phyloP scores from a whole-genome alignment of 2,888 invertebrate species.

The Liposcelis brunnea region DNA sequence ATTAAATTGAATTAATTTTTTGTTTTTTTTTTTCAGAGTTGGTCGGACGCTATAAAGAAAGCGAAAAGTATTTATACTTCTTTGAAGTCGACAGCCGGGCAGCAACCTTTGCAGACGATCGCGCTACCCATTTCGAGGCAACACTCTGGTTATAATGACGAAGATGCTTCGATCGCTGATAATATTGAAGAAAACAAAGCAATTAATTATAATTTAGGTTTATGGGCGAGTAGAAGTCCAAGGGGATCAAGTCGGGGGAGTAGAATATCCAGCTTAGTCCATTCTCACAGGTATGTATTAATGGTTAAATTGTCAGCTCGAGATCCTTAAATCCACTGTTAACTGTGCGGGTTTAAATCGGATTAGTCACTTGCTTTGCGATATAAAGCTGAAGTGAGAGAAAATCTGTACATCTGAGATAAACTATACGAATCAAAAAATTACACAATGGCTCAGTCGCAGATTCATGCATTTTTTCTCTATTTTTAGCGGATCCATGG shows the following conservation, averaged over 20 bases:
- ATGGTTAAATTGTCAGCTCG: too few relatives aligned
- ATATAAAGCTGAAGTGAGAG: too few relatives aligned
- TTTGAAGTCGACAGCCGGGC: slow-evolving; percentile 8
- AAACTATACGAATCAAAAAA: too few relatives aligned
- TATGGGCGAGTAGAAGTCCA: slow-evolving; percentile 26
- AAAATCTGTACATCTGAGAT: too few relatives aligned
- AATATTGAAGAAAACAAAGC: slow-evolving; percentile 25
- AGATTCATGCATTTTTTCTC: slow-evolving; percentile 8
- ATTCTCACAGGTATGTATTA: slow-evolving; percentile 51
- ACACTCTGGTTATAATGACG: slow-evolving; percentile 23
- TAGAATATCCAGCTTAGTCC: slow-evolving; percentile 50
- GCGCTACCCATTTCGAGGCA: slow-evolving; percentile 24
- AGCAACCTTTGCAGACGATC: slow-evolving; percentile 12
- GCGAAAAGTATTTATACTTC: slow-evolving; percentile 54
- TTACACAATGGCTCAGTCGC: too few relatives aligned
- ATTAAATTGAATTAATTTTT: too few relatives aligned
- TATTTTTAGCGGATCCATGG: slow-evolving; percentile 40
- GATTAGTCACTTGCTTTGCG: too few relatives aligned
- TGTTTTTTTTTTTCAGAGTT: slow-evolving; percentile 30
- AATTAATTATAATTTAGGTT: slow-evolving; percentile 12
- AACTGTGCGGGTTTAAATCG: too few relatives aligned
- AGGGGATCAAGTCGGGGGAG: slow-evolving; percentile 37
- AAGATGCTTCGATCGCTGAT: slow-evolving; percentile 16
- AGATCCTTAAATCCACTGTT: too few relatives aligned
- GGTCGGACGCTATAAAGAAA: slow-evolving; percentile 55